Conservation (phyloP, 2,113 vertebrate genomes). For the Cervus canadensis region DNA sequence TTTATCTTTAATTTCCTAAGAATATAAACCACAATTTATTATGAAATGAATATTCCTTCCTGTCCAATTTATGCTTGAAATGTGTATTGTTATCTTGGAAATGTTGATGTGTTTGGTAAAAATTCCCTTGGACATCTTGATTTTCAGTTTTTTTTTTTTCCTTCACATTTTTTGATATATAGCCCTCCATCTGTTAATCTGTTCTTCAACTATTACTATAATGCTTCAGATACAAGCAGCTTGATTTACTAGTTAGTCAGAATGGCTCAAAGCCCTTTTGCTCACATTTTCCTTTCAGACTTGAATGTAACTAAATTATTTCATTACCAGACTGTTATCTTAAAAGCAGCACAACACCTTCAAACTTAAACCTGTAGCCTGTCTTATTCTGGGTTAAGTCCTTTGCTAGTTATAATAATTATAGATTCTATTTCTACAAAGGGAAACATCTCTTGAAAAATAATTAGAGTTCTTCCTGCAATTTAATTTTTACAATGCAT, state of each 20-base stretch:
- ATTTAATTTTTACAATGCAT: slow-evolving; percentile 46
- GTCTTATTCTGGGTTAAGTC: background rate
- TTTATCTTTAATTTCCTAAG: background rate
- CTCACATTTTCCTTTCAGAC: background rate
- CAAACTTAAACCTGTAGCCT: background rate
- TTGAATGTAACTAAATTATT: background rate
- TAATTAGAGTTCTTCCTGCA: slow-evolving; percentile 35
- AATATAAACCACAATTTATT: background rate
- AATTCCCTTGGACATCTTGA: background rate
- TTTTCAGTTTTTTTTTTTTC: background rate
- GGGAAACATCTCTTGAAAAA: background rate
- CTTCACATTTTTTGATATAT: background rate
- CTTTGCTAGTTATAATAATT: background rate
- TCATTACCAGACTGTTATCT: background rate
- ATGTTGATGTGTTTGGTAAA: background rate
- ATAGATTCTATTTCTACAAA: background rate
- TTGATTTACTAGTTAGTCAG: background rate
- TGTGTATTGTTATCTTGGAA: background rate
- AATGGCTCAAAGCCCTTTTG: background rate
- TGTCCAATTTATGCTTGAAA: background rate
- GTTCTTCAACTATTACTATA: background rate
- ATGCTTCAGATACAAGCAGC: background rate
- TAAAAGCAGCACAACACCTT: background rate
- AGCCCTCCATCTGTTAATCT: background rate
- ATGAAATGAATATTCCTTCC: background rate